Percentiles rank a stretch among this genome's conserved stretches.
These are phyloP conservation scores for Oophaga pumilio DNA, from an alignment of 2,113 vertebrate genomes.

Conservation along the genomic window DNA sequence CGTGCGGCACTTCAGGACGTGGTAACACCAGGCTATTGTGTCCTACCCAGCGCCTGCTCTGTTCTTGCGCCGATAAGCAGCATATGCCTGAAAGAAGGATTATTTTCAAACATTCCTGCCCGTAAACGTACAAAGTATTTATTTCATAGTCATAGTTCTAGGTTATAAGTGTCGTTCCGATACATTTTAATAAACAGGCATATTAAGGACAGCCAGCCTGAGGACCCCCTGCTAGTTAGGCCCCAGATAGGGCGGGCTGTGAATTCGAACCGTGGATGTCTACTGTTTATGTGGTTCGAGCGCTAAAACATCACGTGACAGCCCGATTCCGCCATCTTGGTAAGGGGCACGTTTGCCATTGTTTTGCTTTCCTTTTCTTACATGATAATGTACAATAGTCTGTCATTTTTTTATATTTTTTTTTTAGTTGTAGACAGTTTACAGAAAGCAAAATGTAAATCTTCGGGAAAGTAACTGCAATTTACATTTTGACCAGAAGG, in stretches of 20 bases:
- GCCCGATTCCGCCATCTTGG: neutral
- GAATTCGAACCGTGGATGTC: slow-evolving; percentile 1
- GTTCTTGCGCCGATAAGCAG: neutral
- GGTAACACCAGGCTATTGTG: neutral
- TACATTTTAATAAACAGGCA: neutral
- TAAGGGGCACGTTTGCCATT: neutral
- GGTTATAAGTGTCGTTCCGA: no score
- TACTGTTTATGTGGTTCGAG: neutral
- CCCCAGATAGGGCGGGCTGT: neutral
- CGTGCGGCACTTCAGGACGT: neutral
- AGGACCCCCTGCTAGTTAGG: neutral
- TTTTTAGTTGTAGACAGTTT: neutral
- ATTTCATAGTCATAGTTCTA: neutral
- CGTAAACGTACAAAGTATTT: neutral
- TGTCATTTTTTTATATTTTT: no score
- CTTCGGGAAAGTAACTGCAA: neutral
- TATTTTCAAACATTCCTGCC: neutral
- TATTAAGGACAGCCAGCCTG: neutral
- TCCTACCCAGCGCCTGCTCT: neutral
- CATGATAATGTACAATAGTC: no score
- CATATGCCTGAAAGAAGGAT: neutral
- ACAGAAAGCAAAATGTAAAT: neutral
- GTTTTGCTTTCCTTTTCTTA: no score
- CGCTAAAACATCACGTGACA: neutral
- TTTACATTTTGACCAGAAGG: neutral